Evolutionary conservation across 2,797 vertebrate species (phyloP).

Genomic region (Eulemur coronatus): DNA sequence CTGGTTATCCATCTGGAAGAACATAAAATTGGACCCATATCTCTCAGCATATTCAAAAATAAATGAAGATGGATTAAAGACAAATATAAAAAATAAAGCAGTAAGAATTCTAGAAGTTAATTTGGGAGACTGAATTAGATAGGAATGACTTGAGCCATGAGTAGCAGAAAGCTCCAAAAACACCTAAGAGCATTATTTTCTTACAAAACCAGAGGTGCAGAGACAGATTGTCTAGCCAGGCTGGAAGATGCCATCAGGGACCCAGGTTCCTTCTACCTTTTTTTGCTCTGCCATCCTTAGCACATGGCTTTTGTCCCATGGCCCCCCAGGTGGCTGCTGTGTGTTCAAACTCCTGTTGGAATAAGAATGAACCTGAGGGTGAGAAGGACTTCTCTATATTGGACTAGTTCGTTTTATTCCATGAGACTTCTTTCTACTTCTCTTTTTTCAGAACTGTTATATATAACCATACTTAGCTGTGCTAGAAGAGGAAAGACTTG

Average conservation of each 20-base stretch:
- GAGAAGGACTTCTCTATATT: not conserved
- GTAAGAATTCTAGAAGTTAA: constrained; percentile 40
- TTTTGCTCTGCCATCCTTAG: not conserved
- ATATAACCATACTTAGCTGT: not conserved
- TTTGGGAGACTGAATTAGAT: not conserved
- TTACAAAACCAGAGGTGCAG: not conserved
- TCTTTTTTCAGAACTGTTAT: constrained; percentile 10
- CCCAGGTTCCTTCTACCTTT: not conserved
- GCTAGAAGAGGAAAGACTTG: not conserved
- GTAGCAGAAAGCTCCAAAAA: not conserved
- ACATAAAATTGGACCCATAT: constrained; percentile 72
- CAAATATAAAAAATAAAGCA: constrained; percentile 51
- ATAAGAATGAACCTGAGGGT: not conserved
- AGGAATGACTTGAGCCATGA: not conserved
- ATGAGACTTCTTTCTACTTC: not conserved
- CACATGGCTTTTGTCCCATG: not conserved
- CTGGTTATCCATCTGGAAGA: constrained; percentile 78
- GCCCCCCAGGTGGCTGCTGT: not conserved
- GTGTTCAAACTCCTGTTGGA: not conserved
- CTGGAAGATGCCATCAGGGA: not conserved
- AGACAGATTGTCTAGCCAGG: not conserved
- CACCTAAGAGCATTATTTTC: not conserved
- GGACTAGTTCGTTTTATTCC: not conserved
- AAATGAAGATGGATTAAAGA: constrained; percentile 74
- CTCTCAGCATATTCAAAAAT: constrained; percentile 74